These are phyloP conservation scores for Nephrotoma flavescens DNA, from an alignment of 2,888 invertebrate species.

Conservation along the genomic window DNA sequence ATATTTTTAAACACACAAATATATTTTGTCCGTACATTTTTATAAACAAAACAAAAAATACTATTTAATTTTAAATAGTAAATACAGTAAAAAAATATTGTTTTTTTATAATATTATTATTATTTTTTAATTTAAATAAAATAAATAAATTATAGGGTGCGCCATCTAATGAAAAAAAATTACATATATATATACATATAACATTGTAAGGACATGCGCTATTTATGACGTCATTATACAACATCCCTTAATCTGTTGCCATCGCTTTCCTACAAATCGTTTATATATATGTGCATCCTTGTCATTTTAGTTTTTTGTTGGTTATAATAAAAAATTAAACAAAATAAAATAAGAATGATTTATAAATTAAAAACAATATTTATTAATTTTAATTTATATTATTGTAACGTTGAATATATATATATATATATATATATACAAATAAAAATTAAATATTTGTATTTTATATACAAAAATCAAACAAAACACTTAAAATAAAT, in stretches of 20 bases:
- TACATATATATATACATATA: background rate
- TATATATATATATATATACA: no score
- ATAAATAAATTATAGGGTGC: conserved; percentile 4
- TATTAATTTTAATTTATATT: background rate
- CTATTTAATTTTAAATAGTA: background rate
- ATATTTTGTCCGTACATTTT: background rate
- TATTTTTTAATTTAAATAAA: background rate
- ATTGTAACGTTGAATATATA: no score
- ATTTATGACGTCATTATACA: conserved; percentile 5
- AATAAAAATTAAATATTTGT: background rate
- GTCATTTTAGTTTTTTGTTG: background rate
- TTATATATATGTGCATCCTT: background rate
- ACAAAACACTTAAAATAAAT: background rate
- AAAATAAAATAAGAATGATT: background rate
- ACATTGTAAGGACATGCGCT: background rate
- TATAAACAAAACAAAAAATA: background rate
- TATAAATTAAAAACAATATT: background rate
- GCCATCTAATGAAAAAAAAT: background rate
- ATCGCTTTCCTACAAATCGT: background rate
- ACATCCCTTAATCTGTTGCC: conserved; percentile 3
- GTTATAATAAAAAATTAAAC: background rate
- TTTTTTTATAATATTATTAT: background rate
- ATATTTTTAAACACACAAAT: background rate
- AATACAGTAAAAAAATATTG: background rate
- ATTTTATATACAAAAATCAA: background rate